phyloP scores from a whole-genome alignment of 2,797 vertebrate species.

The Gastrophryne carolinensis region DNA sequence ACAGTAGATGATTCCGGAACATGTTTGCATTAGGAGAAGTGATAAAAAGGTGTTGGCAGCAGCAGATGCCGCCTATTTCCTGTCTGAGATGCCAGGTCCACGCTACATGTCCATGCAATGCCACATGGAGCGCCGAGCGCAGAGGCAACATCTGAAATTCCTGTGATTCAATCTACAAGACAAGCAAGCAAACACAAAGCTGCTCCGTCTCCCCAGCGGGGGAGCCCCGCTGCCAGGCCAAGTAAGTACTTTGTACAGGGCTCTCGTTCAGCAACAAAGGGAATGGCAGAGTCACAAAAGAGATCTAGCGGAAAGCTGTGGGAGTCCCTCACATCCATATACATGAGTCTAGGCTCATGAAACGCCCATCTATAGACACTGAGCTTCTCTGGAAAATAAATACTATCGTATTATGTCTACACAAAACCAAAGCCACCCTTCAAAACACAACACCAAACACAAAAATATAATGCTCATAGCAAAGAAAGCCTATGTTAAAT shows the following conservation, averaged over 20 bases:
- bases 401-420: no score
- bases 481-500: no score
- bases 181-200: neutral
- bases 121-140: neutral
- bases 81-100: neutral
- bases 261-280: neutral
- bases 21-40: no score
- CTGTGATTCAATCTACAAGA: neutral
- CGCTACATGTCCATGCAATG: neutral
- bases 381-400: no score
- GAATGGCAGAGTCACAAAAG: neutral
- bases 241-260: neutral
- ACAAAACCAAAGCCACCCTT: no score
- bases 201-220: neutral
- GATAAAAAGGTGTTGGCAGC: no score
- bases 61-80: no score
- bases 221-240: neutral
- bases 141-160: neutral
- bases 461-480: no score
- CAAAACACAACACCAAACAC: no score
- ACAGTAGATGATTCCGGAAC: no score
- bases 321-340: conserved; percentile 5
- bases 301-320: conserved; percentile 1
- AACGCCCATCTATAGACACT: no score
- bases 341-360: no score